Conservation (phyloP, 37 sponge, comb jelly and placozoan species). For the Agelas oroides region DNA sequence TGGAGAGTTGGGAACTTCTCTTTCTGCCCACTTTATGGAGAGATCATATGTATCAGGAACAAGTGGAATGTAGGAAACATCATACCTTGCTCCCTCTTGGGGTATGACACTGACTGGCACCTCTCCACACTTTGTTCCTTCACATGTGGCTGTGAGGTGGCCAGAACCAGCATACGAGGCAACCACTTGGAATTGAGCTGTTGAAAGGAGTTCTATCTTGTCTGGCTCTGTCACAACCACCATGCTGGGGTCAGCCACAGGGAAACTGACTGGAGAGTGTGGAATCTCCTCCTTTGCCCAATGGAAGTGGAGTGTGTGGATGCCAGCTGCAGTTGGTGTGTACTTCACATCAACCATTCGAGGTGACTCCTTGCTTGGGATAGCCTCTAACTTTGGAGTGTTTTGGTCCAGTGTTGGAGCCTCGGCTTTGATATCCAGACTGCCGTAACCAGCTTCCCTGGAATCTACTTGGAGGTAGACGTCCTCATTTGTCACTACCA, state of each 20-base stretch:
- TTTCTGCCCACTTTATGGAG: slow-evolving; percentile 60
- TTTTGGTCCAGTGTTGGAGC: slow-evolving; percentile 21
- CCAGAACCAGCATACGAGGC: slow-evolving; percentile 73
- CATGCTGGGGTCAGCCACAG: slow-evolving; percentile 36
- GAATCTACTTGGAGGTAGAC: slow-evolving; percentile 63
- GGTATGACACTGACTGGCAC: slow-evolving; percentile 34
- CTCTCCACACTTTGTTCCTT: slow-evolving; percentile 56
- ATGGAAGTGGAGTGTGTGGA: slow-evolving; percentile 47
- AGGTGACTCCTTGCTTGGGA: slow-evolving; percentile 3
- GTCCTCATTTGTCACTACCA: slow-evolving; percentile 15
- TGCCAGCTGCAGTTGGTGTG: slow-evolving; percentile 42
- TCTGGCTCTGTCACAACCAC: slow-evolving; percentile 57
- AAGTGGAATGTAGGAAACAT: slow-evolving; percentile 60
- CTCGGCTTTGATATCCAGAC: slow-evolving; percentile 26
- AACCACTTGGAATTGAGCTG: slow-evolving; percentile 42
- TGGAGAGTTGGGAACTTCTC: slow-evolving; percentile 70
- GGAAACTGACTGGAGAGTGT: slow-evolving; percentile 58
- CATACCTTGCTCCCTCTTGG: slow-evolving; percentile 5
- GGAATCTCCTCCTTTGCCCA: slow-evolving; percentile 52
- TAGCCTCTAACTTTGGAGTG: not conserved
- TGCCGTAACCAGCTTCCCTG: slow-evolving; percentile 68
- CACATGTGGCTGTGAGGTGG: slow-evolving; percentile 47
- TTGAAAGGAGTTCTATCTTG: slow-evolving; percentile 15
- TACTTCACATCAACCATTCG: slow-evolving; percentile 2
- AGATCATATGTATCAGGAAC: slow-evolving; percentile 47